Conservation (phyloP, 2,113 vertebrate genomes). For the Hiodon tergisus region DNA sequence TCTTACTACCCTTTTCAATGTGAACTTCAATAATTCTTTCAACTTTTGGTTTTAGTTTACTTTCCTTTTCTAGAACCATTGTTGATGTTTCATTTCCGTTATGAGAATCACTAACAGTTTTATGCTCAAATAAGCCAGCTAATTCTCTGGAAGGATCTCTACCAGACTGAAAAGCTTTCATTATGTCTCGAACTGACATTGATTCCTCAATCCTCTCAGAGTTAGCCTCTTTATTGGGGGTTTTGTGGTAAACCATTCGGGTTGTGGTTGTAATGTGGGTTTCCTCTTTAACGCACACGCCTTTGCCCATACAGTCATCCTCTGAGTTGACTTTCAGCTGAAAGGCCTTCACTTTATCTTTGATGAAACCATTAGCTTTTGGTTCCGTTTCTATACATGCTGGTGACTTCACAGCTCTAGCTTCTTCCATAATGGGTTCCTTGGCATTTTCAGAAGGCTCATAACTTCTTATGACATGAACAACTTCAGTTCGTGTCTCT, state of each 20-base stretch:
- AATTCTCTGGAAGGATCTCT: conserved; percentile 94
- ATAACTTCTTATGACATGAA: conserved; percentile 85
- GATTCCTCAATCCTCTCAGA: conserved; percentile 88
- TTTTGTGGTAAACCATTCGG: conserved; percentile 91
- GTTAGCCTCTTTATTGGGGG: conserved; percentile 70
- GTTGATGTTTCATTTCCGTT: conserved; percentile 84
- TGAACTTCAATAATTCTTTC: conserved; percentile 98
- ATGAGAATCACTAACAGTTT: conserved; percentile 76
- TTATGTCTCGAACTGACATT: conserved; percentile 96
- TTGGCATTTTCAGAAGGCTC: conserved; percentile 76
- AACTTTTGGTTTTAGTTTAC: conserved; percentile 92
- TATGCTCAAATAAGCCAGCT: conserved; percentile 94
- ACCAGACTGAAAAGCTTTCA: conserved; percentile 98
- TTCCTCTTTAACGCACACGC: conserved; percentile 92
- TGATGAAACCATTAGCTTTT: conserved; percentile 65
- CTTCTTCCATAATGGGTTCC: conserved; percentile 71
- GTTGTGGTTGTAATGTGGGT: conserved; percentile 95
- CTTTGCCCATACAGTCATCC: conserved; percentile 81
- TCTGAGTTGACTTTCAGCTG: conserved; percentile 80
- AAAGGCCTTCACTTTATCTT: conserved; percentile 78
- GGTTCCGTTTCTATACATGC: conserved; percentile 70
- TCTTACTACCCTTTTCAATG: conserved; percentile 95
- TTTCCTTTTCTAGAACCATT: conserved; percentile 84
- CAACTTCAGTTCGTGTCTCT: conserved; percentile 88
- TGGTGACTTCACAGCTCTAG: conserved; percentile 53